Evolutionary conservation across 2,113 vertebrate species (phyloP).

Genomic region (Gulo gulo): DNA sequence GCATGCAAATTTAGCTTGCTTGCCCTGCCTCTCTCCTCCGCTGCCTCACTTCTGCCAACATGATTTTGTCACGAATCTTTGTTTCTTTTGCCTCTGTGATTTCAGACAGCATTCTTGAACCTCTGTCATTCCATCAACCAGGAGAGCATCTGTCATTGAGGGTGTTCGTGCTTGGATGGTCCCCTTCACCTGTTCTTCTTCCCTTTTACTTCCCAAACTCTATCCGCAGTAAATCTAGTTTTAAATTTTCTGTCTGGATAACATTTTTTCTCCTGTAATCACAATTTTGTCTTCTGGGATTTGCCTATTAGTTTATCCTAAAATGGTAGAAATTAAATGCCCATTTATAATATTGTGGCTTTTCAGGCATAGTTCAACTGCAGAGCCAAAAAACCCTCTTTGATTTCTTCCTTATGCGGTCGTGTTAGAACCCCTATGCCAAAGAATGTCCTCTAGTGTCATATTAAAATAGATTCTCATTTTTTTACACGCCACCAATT

Average conservation of each 20-base stretch:
- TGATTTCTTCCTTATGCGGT: background rate
- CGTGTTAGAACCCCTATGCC: background rate
- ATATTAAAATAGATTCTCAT: background rate
- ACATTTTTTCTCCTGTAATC: background rate
- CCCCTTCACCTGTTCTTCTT: background rate
- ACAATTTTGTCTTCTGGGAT: background rate
- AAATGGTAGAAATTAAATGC: constrained; percentile 14
- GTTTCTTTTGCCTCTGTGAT: background rate
- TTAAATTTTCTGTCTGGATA: background rate
- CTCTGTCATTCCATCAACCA: background rate
- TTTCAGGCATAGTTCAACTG: background rate
- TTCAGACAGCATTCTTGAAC: background rate
- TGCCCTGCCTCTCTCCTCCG: background rate
- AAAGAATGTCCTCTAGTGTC: background rate
- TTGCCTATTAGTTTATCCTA: background rate
- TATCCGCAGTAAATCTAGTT: background rate
- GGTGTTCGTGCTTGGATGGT: background rate
- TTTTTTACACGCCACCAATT: background rate
- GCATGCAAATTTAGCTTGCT: background rate
- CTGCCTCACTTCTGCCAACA: background rate
- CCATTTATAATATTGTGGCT: background rate
- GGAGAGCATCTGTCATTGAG: background rate
- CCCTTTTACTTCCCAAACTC: background rate
- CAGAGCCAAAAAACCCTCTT: background rate
- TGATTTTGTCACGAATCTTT: background rate